A percentile compares a stretch with the other conserved stretches of the same genome.
Conservation (phyloP, 1,140 invertebrate species). For the Bactericera cockerelli region DNA sequence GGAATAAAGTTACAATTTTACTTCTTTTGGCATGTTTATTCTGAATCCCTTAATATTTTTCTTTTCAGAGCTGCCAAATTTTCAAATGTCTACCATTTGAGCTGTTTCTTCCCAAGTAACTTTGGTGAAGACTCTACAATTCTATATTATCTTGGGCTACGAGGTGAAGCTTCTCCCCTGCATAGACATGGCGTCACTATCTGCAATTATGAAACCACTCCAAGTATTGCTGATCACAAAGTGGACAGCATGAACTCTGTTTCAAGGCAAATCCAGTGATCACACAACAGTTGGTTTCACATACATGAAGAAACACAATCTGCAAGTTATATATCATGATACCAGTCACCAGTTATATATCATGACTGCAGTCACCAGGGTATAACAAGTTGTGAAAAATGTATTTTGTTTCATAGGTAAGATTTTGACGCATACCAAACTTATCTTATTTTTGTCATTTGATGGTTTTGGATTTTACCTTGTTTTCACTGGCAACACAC, state of each 20-base stretch:
- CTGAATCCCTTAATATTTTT: constrained; percentile 17
- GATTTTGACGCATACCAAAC: too few species aligned
- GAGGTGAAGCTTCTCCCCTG: constrained; percentile 72
- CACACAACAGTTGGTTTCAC: too few species aligned
- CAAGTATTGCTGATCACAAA: constrained; percentile 73
- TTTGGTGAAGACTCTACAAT: constrained; percentile 68
- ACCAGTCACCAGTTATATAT: too few species aligned
- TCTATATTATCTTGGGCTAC: constrained; percentile 89
- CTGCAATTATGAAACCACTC: constrained; percentile 71
- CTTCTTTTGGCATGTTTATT: constrained; percentile 9
- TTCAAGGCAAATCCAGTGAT: constrained; percentile 15
- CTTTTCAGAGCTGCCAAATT: constrained; percentile 72
- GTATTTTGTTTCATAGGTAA: too few species aligned
- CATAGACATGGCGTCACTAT: constrained; percentile 78
- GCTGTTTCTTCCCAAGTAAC: constrained; percentile 76
- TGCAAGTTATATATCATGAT: too few species aligned
- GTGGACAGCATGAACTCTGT: constrained; percentile 41
- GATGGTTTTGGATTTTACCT: too few species aligned
- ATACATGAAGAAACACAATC: too few species aligned
- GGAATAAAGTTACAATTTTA: constrained; percentile 8
- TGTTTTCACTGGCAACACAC: too few species aligned
- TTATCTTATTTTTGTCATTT: too few species aligned
- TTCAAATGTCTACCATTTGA: constrained; percentile 70
- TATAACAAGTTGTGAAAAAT: too few species aligned
- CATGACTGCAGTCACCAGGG: too few species aligned